Base-by-base conservation (phyloP, 2,113 vertebrate genomes). In the Lota lota region DNA sequence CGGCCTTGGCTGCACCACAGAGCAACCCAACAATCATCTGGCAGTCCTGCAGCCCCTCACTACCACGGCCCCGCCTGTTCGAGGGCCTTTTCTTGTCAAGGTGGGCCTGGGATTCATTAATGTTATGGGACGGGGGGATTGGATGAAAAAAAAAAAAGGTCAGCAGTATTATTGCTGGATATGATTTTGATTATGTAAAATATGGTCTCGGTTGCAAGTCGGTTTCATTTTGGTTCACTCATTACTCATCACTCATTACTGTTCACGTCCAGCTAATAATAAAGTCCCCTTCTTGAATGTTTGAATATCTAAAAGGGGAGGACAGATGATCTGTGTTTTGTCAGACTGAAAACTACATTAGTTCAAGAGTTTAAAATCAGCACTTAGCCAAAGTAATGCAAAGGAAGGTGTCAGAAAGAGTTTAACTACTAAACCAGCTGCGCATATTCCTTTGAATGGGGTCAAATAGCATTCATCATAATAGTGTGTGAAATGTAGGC, bases 41-140 rank as follows among this genome's bases (percentile, higher is more conserved):
- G 77, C 82, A 70, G 6, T 82, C 1, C 83, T 91, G 69, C 89
- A 89, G 69, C 81, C 86, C 63, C 72, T 89, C 61, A 86, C 64
- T 74, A 73, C 87, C 4, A 74, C 75, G 14, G 81, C 89, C 72
- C 88, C 92, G 67, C 59, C 83, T 22, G 94, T 95, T 74, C 84
- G 91, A 3, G 93, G 90, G 53, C 94, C 94, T 28, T 79, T 94
- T 0, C 93, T 97, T 63, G 88, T 97, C 6, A 99, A 98, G 95
- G 97, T 98, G 70, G 66, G 88, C 53, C 20, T 7, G 56, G 24
- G 58, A 22, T 16, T 47, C 15, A 59, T 20, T 61, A 19, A 64
- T 67, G 47, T 53, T 28, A 65, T 57, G 19, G 4, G 3, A 11
- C 22, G 62, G 16, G n/a, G 50, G 19, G 3, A 10, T 19, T 22